Conservation (phyloP, 2,113 vertebrate genomes). For the Leucopternis melanops region DNA sequence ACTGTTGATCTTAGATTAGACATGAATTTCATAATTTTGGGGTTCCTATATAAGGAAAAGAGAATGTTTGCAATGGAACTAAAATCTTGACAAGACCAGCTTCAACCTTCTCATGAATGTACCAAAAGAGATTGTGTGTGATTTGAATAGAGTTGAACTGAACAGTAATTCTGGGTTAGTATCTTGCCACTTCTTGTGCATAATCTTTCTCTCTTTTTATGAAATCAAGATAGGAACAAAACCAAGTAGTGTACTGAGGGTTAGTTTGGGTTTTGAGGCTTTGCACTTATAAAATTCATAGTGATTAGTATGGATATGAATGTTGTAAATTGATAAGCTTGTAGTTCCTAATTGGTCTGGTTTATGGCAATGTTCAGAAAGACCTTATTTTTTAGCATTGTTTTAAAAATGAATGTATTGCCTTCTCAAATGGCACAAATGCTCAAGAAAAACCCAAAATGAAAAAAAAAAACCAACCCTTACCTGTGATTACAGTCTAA, state of each 20-base stretch:
- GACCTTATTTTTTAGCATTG: too few relatives aligned
- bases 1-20: neutral
- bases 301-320: neutral
- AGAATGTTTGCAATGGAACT: neutral
- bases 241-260: too few relatives aligned
- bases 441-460: neutral
- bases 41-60: neutral
- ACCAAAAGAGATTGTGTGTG: fast-evolving
- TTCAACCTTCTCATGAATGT: neutral
- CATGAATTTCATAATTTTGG: neutral
- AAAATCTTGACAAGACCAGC: neutral
- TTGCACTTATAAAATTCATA: neutral
- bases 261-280: neutral
- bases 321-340: neutral
- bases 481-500: neutral
- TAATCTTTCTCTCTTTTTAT: neutral
- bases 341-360: neutral
- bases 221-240: neutral
- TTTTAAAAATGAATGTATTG: neutral
- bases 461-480: neutral
- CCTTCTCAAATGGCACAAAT: neutral
- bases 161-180: neutral
- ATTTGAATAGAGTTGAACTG: neutral
- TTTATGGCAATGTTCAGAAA: neutral
- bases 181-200: neutral